Evolutionary conservation across 2,797 vertebrate genomes (phyloP).

Genomic region (Myotis findleyi): DNA sequence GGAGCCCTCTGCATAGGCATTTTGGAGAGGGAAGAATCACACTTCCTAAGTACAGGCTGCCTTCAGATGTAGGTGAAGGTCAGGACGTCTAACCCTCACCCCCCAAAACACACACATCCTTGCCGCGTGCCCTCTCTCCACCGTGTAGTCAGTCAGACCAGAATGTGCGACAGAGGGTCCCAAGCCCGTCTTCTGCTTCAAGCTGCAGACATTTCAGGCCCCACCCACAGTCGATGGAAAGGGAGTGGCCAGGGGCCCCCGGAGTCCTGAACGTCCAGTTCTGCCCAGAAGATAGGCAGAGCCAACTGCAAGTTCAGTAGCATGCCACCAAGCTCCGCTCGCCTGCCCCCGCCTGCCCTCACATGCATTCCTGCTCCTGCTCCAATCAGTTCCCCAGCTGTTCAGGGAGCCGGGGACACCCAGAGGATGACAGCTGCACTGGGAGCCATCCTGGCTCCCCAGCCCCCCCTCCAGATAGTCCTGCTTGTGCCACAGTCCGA

Average conservation of each 20-base stretch:
- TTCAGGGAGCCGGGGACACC: background rate
- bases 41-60: background rate
- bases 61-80: background rate
- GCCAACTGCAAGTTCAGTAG: conserved; percentile 62
- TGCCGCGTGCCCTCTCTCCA: background rate
- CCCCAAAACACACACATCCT: background rate
- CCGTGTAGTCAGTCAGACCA: background rate
- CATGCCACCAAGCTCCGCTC: background rate
- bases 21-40: background rate
- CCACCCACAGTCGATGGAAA: background rate
- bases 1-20: background rate
- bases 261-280: background rate
- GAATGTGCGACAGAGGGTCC: background rate
- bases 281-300: conserved; percentile 34
- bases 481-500: background rate
- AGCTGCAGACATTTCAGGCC: background rate
- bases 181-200: background rate
- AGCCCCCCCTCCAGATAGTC: background rate
- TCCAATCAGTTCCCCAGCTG: conserved; percentile 73
- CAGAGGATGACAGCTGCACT: conserved; percentile 73
- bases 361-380: conserved; percentile 54
- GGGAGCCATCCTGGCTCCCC: background rate
- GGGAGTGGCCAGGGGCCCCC: background rate
- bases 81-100: no score
- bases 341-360: background rate